Evolutionary conservation across 1,140 invertebrate genomes (phyloP).

Genomic region (Argopecten irradians): DNA sequence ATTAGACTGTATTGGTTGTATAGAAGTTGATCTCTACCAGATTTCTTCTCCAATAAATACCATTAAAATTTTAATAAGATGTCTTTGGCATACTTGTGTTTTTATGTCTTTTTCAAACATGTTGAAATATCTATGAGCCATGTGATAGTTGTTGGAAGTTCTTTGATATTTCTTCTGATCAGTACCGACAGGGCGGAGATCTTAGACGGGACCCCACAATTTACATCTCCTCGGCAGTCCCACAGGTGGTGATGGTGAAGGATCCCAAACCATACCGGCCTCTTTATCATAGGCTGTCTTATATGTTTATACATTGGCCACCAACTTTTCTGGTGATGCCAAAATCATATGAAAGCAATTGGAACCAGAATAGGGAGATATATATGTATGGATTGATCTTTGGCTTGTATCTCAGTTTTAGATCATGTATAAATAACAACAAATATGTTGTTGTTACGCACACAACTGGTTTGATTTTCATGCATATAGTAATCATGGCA

Average conservation of each 20-base stretch:
- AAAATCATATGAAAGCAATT: not conserved
- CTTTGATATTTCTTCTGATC: not conserved
- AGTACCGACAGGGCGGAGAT: not conserved
- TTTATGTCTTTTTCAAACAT: not conserved
- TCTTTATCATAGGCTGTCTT: not conserved
- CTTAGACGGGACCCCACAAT: not conserved
- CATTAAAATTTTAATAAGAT: not conserved
- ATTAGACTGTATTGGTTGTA: not conserved
- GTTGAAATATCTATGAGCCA: not conserved
- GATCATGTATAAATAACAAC: not conserved
- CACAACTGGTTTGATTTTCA: not conserved
- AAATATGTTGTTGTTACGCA: not conserved
- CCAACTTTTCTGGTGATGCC: conserved; percentile 5
- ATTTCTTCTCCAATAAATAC: not conserved
- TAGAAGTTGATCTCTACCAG: not conserved
- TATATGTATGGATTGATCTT: not conserved
- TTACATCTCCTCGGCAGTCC: not conserved
- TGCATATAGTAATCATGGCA: not conserved
- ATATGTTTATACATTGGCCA: not conserved
- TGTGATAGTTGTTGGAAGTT: not conserved
- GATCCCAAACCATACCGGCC: not conserved
- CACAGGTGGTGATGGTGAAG: not conserved
- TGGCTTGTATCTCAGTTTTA: not conserved
- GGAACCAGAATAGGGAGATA: not conserved
- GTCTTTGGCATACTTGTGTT: conserved; percentile 9